Conservation (phyloP, 2,888 invertebrate species). For the Drosophila multiciliata region DNA sequence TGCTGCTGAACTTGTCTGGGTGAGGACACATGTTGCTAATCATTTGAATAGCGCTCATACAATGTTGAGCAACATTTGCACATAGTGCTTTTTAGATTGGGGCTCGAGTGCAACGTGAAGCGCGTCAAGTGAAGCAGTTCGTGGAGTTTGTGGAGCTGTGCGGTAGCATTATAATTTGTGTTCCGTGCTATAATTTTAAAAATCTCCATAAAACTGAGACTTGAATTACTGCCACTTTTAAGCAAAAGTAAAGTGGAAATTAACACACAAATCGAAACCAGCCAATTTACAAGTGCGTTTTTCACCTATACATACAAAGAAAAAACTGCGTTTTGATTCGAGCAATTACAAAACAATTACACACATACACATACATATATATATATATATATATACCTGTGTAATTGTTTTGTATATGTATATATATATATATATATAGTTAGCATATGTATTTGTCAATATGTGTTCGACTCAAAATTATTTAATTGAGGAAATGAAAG, state of each 20-base stretch:
- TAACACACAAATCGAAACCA: conserved; percentile 37
- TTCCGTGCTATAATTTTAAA: conserved; percentile 60
- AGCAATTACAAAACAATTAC: conserved; percentile 38
- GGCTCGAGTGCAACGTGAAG: conserved; percentile 68
- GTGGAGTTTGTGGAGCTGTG: conserved; percentile 58
- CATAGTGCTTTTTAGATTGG: conserved; percentile 51
- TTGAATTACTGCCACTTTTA: conserved; percentile 43
- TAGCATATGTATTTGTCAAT: conserved; percentile 18
- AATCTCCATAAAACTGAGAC: conserved; percentile 43
- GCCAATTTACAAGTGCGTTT: conserved; percentile 64
- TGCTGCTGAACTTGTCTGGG: conserved; percentile 8
- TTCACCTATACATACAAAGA: background rate
- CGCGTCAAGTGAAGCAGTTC: conserved; percentile 50
- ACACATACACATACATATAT: background rate
- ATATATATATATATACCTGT: conserved; percentile 8
- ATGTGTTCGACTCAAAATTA: conserved; percentile 31
- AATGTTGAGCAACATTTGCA: conserved; percentile 43
- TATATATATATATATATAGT: conserved; percentile 3
- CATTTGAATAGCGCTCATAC: conserved; percentile 12
- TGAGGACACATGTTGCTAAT: conserved; percentile 15
- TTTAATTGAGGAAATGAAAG: conserved; percentile 69
- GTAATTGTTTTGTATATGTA: conserved; percentile 9
- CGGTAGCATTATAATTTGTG: conserved; percentile 49
- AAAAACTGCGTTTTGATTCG: conserved; percentile 19
- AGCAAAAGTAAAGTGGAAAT: conserved; percentile 45